Percentiles rank a stretch among this genome's conserved stretches.
Conservation (phyloP, 2,113 vertebrate species). For the Hippopotamus amphibius region DNA sequence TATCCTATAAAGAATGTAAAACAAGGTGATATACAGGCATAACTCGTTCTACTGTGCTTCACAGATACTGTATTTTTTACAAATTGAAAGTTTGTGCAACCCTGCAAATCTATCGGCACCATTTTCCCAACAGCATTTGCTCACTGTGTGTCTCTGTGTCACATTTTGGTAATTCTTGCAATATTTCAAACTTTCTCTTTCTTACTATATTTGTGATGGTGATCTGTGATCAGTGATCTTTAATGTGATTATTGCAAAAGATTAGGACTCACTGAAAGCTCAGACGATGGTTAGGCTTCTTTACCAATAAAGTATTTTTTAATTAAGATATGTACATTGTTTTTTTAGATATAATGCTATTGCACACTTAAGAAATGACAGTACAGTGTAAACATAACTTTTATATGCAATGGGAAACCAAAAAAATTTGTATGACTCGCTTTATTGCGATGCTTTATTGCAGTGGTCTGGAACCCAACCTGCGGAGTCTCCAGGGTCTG, state of each 20-base stretch:
- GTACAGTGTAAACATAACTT: background rate
- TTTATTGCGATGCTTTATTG: background rate
- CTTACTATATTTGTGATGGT: background rate
- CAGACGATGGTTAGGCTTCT: background rate
- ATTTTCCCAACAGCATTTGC: background rate
- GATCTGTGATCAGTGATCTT: background rate
- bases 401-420: background rate
- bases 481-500: accelerated
- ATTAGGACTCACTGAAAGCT: background rate
- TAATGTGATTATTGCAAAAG: background rate
- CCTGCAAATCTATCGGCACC: background rate
- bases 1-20: background rate
- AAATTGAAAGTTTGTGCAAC: background rate
- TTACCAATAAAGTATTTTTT: background rate
- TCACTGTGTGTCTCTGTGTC: background rate
- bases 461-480: background rate
- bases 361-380: background rate
- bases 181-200: background rate
- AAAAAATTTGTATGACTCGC: background rate
- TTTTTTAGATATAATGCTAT: background rate
- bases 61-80: background rate
- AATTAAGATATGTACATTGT: background rate
- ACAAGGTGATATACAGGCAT: background rate
- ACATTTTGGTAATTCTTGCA: background rate
- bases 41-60: accelerated